These are phyloP conservation scores for Wiebesia pumilae DNA, from an alignment of 1,140 invertebrate species.

Conservation along the genomic window DNA sequence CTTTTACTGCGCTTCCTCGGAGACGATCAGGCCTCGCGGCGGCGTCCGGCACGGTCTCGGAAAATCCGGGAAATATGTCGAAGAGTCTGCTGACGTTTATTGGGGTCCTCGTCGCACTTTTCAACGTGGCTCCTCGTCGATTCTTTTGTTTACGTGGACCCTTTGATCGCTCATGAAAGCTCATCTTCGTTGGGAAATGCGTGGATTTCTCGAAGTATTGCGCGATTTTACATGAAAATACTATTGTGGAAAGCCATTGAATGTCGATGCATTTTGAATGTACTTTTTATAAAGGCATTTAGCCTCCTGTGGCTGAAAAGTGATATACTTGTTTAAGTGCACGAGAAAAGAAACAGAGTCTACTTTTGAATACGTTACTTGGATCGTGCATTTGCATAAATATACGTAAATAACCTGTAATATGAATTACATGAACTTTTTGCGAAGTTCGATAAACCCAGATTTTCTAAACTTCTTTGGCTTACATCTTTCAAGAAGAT, in stretches of 20 bases:
- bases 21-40: background rate
- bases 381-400: background rate
- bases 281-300: too few relatives aligned
- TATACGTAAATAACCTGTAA: background rate
- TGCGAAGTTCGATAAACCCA: background rate
- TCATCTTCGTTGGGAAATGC: background rate
- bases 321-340: background rate
- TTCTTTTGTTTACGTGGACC: background rate
- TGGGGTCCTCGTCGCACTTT: background rate
- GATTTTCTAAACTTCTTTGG: background rate
- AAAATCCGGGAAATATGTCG: background rate
- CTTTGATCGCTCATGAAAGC: background rate
- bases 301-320: too few relatives aligned
- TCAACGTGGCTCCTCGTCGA: background rate
- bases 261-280: too few relatives aligned
- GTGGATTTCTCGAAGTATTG: background rate
- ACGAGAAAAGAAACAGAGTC: background rate
- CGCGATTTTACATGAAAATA: background rate
- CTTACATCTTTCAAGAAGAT: background rate
- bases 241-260: background rate
- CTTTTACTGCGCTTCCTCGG: slow-evolving; percentile 16
- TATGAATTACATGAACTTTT: background rate
- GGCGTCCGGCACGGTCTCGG: background rate
- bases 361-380: background rate
- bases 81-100: background rate